Evolutionary conservation across 2,797 vertebrate genomes (phyloP), one percentile per base, ranked within the genome.

Genomic region (Tympanoctomys barrerae): DNA sequence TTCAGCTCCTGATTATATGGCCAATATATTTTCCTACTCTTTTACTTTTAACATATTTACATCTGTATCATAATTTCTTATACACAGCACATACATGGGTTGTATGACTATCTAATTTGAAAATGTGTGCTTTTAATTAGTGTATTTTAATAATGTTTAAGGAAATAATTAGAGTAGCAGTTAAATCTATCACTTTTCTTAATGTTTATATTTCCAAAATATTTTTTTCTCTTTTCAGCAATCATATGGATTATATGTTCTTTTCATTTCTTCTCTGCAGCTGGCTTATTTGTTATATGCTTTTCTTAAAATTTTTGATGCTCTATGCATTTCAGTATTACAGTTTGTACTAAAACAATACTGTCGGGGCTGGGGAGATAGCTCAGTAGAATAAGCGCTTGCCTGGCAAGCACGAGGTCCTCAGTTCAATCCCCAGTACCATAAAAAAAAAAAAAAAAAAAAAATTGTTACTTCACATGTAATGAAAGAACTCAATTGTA

Each of bases 271-370:
- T 80, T 54, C 59, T 71, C 61, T 24, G 28, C 1, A 61, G 21
- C 11, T 68, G 49, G 19, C 28, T 42, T 80, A 82, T 52, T 64
- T 66, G 7, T 78, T 82, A 82, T 9, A 92, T 0, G 2, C 1
- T 21, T 26, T 49, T 83, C 39, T 86, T 59, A 82, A 89, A 84
- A 33, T 5, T 36, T 87, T 86, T 85, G 21, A 52, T 10, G 42
- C 13, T 87, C 7, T 64, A n/a, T 59, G 42, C 2, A 88, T 80
- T 71, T 91, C 52, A 91, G 80, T 81, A 87, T 59, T 66, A 59
- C 26, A 89, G 4, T 49, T 22, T 92, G 28, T 54, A 86, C 83
- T 91, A 52, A 90, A 93, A 93, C 79, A 93, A 54, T 54, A 54
- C 13, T 54, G 52, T 54, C 12, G 52, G 49, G 49, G 49, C 46